Conservation (phyloP, 2,888 invertebrate species). For the Limnephilus marmoratus region DNA sequence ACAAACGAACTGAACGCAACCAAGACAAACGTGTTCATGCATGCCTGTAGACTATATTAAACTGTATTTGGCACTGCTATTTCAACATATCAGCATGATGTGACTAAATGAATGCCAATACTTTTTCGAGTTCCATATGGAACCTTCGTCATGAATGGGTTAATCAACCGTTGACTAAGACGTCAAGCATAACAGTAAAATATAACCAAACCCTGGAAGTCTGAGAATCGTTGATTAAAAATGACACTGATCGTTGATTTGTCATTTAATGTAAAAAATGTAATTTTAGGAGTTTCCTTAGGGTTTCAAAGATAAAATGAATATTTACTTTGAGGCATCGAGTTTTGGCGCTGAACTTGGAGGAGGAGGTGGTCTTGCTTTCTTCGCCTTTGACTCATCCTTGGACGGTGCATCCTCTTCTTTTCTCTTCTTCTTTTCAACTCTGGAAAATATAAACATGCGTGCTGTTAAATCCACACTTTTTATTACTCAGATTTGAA, state of each 20-base stretch:
- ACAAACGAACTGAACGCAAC: too few species aligned
- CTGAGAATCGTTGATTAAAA: neutral
- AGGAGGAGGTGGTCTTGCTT: constrained; percentile 80
- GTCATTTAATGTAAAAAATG: neutral
- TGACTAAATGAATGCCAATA: too few species aligned
- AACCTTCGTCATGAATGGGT: too few species aligned
- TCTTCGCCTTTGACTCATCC: constrained; percentile 87
- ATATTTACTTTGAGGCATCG: constrained; percentile 81
- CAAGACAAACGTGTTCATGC: too few species aligned
- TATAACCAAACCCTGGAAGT: neutral
- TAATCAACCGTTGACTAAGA: too few species aligned
- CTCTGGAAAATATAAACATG: constrained; percentile 74
- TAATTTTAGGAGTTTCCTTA: neutral
- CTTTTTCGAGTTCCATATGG: too few species aligned
- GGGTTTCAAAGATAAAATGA: neutral
- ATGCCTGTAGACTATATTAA: too few species aligned
- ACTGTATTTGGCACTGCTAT: too few species aligned
- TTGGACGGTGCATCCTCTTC: constrained; percentile 79
- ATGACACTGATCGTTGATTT: neutral
- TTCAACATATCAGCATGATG: too few species aligned
- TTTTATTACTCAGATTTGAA: too few species aligned
- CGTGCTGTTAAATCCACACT: neutral
- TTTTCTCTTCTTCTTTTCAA: constrained; percentile 88
- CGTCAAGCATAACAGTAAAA: neutral
- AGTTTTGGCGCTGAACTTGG: constrained; percentile 82